A percentile compares a stretch with the other conserved stretches of the same genome.
phyloP scores from a whole-genome alignment of 1,140 invertebrate genomes.

The Sesamia nonagrioides region DNA sequence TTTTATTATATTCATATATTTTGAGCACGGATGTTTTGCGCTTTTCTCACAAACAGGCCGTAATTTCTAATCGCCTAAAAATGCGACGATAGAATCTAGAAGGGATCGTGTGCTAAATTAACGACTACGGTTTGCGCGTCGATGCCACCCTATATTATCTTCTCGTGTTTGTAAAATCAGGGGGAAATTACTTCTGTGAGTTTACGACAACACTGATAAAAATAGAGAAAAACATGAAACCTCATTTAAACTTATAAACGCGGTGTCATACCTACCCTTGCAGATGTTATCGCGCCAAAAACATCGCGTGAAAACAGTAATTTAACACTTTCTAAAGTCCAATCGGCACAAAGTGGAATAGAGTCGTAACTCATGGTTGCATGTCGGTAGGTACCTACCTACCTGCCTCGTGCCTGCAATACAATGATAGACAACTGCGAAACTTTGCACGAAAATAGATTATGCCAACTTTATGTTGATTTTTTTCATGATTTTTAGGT shows the following conservation, averaged over 20 bases:
- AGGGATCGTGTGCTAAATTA: too few species aligned
- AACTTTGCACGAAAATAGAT: slow-evolving; percentile 20
- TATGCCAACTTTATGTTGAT: background rate
- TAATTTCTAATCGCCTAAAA: too few species aligned
- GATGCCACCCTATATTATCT: too few species aligned
- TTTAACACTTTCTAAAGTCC: slow-evolving; percentile 33
- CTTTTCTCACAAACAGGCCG: too few species aligned
- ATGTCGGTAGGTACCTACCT: background rate
- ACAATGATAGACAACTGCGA: slow-evolving; percentile 6
- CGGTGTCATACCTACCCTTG: background rate
- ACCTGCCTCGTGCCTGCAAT: slow-evolving; percentile 8
- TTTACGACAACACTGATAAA: background rate
- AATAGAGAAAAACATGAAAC: background rate
- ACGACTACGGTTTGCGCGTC: too few species aligned
- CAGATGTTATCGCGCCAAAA: background rate
- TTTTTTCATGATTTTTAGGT: background rate
- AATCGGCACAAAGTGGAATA: slow-evolving; percentile 33
- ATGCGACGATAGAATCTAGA: too few species aligned
- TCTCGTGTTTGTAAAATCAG: too few species aligned
- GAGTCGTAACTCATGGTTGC: slow-evolving; percentile 20
- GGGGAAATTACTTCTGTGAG: background rate
- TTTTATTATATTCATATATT: too few species aligned
- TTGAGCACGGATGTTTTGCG: too few species aligned
- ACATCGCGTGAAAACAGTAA: slow-evolving; percentile 25
- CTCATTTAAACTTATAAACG: background rate